A percentile compares a stretch with the other conserved stretches of the same genome.
Conservation (phyloP, 92 coral and sea anemone species). For the Pocillopora grandis region DNA sequence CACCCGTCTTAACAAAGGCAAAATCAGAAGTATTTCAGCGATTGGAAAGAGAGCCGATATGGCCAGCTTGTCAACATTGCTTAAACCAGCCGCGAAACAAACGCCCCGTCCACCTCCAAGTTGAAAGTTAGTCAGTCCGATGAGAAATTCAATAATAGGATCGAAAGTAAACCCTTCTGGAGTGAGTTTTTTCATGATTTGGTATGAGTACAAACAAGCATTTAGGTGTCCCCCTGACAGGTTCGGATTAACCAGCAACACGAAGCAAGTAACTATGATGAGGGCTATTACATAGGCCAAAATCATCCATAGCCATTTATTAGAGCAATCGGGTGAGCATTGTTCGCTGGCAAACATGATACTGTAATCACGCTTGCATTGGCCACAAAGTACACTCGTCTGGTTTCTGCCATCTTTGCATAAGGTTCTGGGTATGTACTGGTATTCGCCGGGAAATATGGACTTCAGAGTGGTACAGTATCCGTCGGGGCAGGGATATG, state of each 20-base stretch:
- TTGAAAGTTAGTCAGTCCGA: conserved; percentile 66
- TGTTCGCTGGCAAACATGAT: conserved; percentile 73
- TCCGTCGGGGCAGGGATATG: conserved; percentile 72
- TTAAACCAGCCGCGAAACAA: conserved; percentile 5
- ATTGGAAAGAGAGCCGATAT: neutral
- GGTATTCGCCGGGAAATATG: conserved; percentile 30
- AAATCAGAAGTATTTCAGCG: neutral
- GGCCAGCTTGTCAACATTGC: conserved; percentile 10
- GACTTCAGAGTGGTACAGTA: conserved; percentile 56
- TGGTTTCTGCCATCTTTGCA: conserved; percentile 57
- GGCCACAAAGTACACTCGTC: conserved; percentile 77
- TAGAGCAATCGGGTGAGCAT: conserved; percentile 46
- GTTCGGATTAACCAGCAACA: neutral
- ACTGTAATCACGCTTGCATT: conserved; percentile 61
- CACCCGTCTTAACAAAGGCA: neutral
- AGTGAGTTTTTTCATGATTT: conserved; percentile 68
- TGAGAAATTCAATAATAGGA: conserved; percentile 61
- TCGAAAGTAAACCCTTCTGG: conserved; percentile 64
- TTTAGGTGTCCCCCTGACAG: conserved; percentile 81
- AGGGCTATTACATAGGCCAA: neutral
- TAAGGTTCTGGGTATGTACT: neutral
- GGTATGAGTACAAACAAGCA: conserved; percentile 95
- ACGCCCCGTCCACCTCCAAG: conserved; percentile 35
- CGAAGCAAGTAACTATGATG: neutral
- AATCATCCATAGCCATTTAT: neutral